These are phyloP conservation scores for Euschistus heros DNA, from an alignment of 1,140 invertebrate species.

Conservation along the genomic window DNA sequence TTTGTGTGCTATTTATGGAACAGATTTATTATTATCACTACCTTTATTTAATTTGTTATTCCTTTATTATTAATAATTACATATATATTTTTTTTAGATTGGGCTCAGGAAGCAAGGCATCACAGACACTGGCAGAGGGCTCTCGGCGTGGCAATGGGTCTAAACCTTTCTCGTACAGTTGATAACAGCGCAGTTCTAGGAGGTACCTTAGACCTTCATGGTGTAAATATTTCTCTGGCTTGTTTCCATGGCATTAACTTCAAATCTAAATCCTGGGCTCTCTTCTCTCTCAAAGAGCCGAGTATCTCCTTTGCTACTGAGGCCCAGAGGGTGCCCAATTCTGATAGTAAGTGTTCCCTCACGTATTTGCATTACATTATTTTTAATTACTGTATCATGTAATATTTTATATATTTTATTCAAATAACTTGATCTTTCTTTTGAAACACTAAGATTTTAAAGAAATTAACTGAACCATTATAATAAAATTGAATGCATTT, in stretches of 20 bases:
- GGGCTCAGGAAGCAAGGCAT: constrained; percentile 55
- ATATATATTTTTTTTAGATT: constrained; percentile 15
- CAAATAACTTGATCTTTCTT: no score
- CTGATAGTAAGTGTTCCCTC: constrained; percentile 43
- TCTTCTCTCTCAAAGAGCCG: constrained; percentile 89
- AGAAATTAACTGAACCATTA: no score
- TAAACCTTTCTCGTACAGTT: constrained; percentile 57
- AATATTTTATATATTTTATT: not conserved
- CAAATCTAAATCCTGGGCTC: constrained; percentile 90
- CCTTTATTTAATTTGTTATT: no score
- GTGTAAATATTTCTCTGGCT: constrained; percentile 84
- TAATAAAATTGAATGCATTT: no score
- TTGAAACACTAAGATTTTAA: no score
- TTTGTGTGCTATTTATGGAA: no score
- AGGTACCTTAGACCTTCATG: constrained; percentile 83
- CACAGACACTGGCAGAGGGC: constrained; percentile 88
- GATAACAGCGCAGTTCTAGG: constrained; percentile 77
- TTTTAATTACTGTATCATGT: not conserved
- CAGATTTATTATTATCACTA: no score
- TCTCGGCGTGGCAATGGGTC: constrained; percentile 56
- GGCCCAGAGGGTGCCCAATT: constrained; percentile 68
- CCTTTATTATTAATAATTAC: no score
- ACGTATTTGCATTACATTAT: not conserved
- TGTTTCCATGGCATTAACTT: constrained; percentile 98
- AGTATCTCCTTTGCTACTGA: constrained; percentile 92